Evolutionary conservation across 2,888 invertebrate genomes (phyloP), one percentile per base, ranked within the genome.

Genomic region (Ennomos erosarius): DNA sequence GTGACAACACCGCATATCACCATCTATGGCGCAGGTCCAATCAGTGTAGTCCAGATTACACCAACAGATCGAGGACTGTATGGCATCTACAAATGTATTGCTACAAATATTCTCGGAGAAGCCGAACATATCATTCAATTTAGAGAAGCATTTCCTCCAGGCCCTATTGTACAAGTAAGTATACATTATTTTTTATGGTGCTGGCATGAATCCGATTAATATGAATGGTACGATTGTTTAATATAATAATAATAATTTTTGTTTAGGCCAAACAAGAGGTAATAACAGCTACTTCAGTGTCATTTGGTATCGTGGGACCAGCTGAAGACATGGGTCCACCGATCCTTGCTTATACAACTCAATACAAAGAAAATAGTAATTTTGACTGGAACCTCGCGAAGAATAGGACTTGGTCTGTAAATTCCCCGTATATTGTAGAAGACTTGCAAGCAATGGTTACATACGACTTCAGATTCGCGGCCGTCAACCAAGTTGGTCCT

Each of bases 391-490:
- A 94, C 54, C 88, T 93, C 10, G 94, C 96, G 0, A 88, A 87
- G 69, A 95, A 96, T 74, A 94, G 95, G 72, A 96, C 95, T 36
- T 98, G 98, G 98, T 95, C 96, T 59, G 93, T 94, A 47, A 97
- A 95, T 73, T 95, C 96, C 1, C 94, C 96, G 0, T 98, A 97
- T 82, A 95, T 96, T 62, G 91, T 98, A 39, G 98, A 98, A 81
- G 94, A 95, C 67, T 88, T 98, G 59, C 93, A 93, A 55, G 97
- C 98, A 0, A 95, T 96, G 90, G 95, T 94, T 49, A 92, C 93
- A 0, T 98, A 98, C 84, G 94, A 95, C 75, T 97, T 98, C 79
- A 94, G 97, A 66, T 98, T 98, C 82, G 96, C 97, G 10, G 97
- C 97, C 1, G 93, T 94, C 56, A 98, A 98, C 85, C 95, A 95